phyloP scores from a whole-genome alignment of 2,888 invertebrate species.

The Melanophora roralis region DNA sequence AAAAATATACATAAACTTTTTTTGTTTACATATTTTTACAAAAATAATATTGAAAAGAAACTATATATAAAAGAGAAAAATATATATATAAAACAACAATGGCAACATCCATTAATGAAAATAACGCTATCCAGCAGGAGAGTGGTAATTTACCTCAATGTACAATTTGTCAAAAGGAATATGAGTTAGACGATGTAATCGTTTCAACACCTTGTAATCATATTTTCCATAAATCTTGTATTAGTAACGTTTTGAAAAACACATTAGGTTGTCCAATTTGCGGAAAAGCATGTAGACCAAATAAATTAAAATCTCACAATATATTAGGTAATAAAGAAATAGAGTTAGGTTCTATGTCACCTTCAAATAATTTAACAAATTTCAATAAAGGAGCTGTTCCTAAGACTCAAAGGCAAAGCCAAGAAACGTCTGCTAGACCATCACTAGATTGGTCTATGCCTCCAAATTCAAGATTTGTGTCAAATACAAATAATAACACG shows the following conservation, averaged over 20 bases:
- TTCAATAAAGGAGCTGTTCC: background rate
- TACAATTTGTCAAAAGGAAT: background rate
- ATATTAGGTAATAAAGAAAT: background rate
- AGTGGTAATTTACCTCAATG: background rate
- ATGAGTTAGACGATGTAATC: constrained; percentile 9
- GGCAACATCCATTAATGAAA: background rate
- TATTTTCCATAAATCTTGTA: background rate
- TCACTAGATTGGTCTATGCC: background rate
- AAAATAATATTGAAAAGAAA: no score
- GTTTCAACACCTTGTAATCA: constrained; percentile 17
- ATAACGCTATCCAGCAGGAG: background rate
- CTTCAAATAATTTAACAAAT: background rate
- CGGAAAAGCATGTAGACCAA: background rate
- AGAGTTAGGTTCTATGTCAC: no score
- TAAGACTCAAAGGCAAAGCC: no score
- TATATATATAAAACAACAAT: no score
- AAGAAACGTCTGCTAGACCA: no score
- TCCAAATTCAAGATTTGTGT: background rate
- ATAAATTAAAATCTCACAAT: background rate
- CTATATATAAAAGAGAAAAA: no score
- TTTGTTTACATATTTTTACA: no score
- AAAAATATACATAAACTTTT: no score
- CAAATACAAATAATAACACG: background rate
- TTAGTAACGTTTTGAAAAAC: background rate
- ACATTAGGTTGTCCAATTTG: background rate